Evolutionary conservation across 2,888 invertebrate genomes (phyloP).

Genomic region (Trileptium ribeirensis): DNA sequence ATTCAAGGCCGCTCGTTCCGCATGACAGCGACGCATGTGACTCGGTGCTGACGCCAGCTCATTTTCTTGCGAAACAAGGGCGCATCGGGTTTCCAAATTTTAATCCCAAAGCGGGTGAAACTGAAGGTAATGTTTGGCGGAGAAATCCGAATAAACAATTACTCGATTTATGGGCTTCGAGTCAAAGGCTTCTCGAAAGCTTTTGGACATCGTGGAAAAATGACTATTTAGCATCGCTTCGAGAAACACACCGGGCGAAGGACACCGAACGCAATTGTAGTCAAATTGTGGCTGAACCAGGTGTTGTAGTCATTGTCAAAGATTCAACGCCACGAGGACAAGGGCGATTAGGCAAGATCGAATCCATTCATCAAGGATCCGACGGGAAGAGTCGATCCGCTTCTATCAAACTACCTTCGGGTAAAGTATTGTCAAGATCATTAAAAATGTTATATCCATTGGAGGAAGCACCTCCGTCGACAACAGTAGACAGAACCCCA

Average conservation of each 20-base stretch:
- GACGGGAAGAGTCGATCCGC: not conserved
- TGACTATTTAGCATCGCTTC: too few species aligned
- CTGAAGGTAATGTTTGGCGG: slow-evolving; percentile 51
- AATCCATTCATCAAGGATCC: not conserved
- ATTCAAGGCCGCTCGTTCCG: not conserved
- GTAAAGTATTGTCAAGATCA: not conserved
- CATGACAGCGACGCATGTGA: not conserved
- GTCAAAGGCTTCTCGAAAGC: too few species aligned
- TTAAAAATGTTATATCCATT: not conserved
- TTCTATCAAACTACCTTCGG: not conserved
- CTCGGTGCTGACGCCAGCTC: too few species aligned
- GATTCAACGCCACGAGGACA: not conserved
- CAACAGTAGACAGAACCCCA: slow-evolving; percentile 43
- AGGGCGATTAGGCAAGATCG: not conserved
- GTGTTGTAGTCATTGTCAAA: not conserved
- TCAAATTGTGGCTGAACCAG: not conserved
- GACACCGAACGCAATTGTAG: not conserved
- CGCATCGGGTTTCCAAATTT: too few species aligned
- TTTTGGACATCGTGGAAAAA: slow-evolving; percentile 37
- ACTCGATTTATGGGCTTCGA: not conserved
- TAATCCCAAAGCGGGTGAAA: slow-evolving; percentile 16
- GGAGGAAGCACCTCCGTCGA: slow-evolving; percentile 36
- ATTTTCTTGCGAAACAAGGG: not conserved
- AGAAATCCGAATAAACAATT: too few species aligned
- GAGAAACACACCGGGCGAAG: not conserved